phyloP scores from a whole-genome alignment of 2,797 vertebrate genomes.

The Setipinna tenuifilis region DNA sequence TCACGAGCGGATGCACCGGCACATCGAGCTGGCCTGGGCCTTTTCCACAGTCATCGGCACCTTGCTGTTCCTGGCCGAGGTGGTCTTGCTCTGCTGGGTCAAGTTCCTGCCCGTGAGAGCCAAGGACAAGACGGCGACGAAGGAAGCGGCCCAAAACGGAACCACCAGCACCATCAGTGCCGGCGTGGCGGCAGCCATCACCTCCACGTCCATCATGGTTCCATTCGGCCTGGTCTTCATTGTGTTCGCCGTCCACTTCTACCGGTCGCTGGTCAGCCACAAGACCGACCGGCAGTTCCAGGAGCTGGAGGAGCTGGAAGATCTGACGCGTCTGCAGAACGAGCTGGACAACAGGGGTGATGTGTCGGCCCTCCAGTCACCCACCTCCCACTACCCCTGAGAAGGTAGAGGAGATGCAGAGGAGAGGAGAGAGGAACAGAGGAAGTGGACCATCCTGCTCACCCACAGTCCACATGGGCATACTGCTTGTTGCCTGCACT shows the following conservation, averaged over 20 bases:
- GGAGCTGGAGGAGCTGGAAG: constrained; percentile 88
- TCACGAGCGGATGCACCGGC: constrained; percentile 94
- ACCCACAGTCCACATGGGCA: background rate
- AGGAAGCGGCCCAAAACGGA: constrained; percentile 24
- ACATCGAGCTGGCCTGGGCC: constrained; percentile 98
- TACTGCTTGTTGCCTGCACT: background rate
- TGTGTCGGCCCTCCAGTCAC: constrained; percentile 75
- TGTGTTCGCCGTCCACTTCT: constrained; percentile 95
- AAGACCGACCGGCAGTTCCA: constrained; percentile 96
- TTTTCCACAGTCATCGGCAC: constrained; percentile 98
- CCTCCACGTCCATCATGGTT: constrained; percentile 95
- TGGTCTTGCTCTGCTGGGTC: constrained; percentile 96
- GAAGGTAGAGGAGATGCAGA: background rate
- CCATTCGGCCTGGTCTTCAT: constrained; percentile 94
- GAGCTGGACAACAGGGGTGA: constrained; percentile 92
- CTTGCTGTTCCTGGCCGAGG: constrained; percentile 94
- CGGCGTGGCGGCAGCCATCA: constrained; percentile 89
- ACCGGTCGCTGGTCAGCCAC: constrained; percentile 96
- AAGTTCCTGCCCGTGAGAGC: constrained; percentile 92
- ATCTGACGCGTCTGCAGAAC: constrained; percentile 90
- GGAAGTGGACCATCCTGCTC: background rate
- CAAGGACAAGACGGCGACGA: constrained; percentile 33
- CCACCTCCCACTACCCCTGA: constrained; percentile 85
- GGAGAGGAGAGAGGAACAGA: background rate
- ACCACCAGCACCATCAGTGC: constrained; percentile 83